These are phyloP conservation scores for Pilophorus perplexus DNA, from an alignment of 2,888 invertebrate genomes.

Conservation along the genomic window DNA sequence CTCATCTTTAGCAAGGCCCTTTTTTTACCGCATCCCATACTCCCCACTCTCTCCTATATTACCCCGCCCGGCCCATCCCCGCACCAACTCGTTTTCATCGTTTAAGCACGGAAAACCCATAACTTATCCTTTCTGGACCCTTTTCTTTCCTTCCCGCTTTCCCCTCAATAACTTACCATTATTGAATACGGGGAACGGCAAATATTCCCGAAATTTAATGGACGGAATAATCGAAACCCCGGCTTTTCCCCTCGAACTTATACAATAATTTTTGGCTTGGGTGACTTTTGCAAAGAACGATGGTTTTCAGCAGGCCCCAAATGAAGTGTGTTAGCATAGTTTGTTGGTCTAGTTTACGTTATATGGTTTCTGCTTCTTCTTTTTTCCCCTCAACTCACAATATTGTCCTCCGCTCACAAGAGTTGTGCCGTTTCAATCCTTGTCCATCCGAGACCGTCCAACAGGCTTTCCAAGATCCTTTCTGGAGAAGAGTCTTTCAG, in stretches of 20 bases:
- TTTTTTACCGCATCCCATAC: background rate
- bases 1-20: constrained; percentile 1
- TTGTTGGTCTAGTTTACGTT: no score
- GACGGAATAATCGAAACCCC: constrained; percentile 35
- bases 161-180: constrained; percentile 31
- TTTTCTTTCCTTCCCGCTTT: constrained; percentile 20
- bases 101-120: constrained; percentile 35
- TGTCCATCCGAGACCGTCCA: no score
- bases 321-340: no score
- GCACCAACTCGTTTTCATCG: constrained; percentile 19
- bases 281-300: constrained; percentile 18
- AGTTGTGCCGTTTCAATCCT: no score
- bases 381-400: no score
- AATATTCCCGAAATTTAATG: constrained; percentile 34
- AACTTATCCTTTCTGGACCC: constrained; percentile 34
- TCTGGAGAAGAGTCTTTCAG: no score
- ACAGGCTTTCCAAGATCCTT: no score
- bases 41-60: background rate
- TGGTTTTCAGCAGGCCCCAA: no score
- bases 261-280: constrained; percentile 34
- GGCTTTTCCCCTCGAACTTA: constrained; percentile 6
- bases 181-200: constrained; percentile 25
- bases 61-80: no score
- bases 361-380: no score
- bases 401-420: no score